Base-by-base conservation (phyloP, 2,113 vertebrate species). In the Phycodurus eques region DNA sequence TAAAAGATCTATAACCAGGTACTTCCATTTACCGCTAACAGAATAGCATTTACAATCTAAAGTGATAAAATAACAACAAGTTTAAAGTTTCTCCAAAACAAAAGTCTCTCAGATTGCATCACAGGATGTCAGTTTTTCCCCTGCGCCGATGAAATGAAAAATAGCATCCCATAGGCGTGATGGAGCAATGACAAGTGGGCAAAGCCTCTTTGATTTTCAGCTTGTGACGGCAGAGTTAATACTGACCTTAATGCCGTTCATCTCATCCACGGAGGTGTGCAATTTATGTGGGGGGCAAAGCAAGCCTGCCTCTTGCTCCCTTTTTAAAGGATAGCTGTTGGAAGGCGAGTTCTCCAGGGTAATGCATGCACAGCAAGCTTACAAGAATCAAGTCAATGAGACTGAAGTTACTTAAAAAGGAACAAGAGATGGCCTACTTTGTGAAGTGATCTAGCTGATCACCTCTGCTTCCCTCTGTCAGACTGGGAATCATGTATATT, bases 281-380 rank as follows among this genome's bases (percentile, higher is more conserved):
- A 85, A 82, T 80, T 73, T 47, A 76, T 80, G 75, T 72, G 72
- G 57, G 35, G 68, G 74, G 60, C 27, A 62, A 70, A 13, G 46
- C 8, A 78, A 64, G 61, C 22, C 61, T 31, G 73, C 77, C 66
- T 53, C n/a, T 44, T 65, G 47, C 80, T 27, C 22, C 44, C 74
- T 56, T 54, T 65, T 9, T 39, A 82, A 67, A 80, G 72, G 65
- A 84, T 74, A 79, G 46, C 75, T 65, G 68, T 73, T 77, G 61
- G 65, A 84, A 80, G 76, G 65, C 17, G 17, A 51, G 49, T 17
- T 51, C 19, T 51, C 17, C 17, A 14, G 49, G 15, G 53, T 3
- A 39, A 56, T 22, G 20, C 53, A 56, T 3, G 8, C 14, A n/a
- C 9, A 56, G 53, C 10, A 4, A 56, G 20, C 53, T 56, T 11